Percentiles rank a stretch among this genome's conserved stretches.
These are phyloP conservation scores for Pluvialis apricaria DNA, from an alignment of 2,113 vertebrate species.

Conservation along the genomic window DNA sequence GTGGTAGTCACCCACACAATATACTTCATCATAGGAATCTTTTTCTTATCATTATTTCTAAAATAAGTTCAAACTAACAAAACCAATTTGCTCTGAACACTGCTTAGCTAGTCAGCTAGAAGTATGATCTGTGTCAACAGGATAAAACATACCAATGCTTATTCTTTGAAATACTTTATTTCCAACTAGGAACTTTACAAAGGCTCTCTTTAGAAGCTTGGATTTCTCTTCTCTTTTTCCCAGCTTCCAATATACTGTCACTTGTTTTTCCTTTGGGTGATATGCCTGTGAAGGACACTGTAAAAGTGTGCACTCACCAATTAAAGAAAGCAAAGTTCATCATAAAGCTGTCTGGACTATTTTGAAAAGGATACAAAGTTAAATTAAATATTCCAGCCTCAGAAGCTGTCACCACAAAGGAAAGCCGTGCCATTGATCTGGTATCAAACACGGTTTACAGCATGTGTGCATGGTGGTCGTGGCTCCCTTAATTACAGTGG, in stretches of 20 bases:
- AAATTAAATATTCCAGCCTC: background rate
- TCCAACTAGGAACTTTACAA: background rate
- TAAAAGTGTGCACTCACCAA: background rate
- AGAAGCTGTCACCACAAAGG: background rate
- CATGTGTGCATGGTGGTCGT: background rate
- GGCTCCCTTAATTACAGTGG: background rate
- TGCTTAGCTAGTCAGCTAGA: background rate
- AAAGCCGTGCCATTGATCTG: background rate
- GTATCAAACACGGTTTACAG: background rate
- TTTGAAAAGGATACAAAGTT: background rate
- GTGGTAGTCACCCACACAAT: background rate
- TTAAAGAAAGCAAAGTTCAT: background rate
- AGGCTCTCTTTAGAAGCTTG: background rate
- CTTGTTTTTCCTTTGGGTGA: background rate
- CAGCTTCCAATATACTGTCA: background rate
- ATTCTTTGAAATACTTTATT: background rate
- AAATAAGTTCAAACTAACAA: background rate
- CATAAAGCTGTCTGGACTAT: background rate
- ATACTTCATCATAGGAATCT: background rate
- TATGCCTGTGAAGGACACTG: background rate
- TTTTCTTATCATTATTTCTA: background rate
- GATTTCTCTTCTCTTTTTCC: background rate
- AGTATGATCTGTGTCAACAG: background rate
- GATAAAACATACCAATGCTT: background rate
- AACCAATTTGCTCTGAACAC: background rate